Percentiles rank a stretch among this genome's conserved stretches.
phyloP scores from a whole-genome alignment of 2,113 vertebrate species.

The Pongo pygmaeus region DNA sequence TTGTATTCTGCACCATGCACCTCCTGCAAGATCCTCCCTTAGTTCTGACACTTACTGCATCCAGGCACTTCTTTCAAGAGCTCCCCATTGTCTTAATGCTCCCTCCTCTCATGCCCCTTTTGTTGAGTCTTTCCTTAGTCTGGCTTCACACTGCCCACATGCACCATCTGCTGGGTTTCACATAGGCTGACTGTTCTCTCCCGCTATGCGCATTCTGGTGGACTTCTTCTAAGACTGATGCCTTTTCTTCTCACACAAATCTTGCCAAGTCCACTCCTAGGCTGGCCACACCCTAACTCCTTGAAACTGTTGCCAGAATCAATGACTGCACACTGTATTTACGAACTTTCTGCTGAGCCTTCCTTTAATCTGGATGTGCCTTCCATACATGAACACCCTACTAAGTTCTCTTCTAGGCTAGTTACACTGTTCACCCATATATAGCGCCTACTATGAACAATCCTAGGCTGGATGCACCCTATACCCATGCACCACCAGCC shows the following conservation, averaged over 20 bases:
- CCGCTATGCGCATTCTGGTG: background rate
- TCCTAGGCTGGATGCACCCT: background rate
- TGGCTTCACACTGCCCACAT: background rate
- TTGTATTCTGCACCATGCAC: background rate
- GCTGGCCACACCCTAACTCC: background rate
- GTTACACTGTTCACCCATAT: background rate
- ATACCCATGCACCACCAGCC: background rate
- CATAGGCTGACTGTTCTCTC: background rate
- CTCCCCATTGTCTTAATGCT: background rate
- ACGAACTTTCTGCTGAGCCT: background rate
- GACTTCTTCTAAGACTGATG: background rate
- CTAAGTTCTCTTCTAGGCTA: background rate
- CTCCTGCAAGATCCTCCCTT: background rate
- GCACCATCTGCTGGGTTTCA: background rate
- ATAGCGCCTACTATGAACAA: background rate
- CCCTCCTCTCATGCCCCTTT: background rate
- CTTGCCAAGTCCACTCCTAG: background rate
- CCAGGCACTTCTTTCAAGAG: background rate
- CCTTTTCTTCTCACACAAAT: background rate
- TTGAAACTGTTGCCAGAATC: background rate
- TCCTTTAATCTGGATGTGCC: background rate
- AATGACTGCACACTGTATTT: background rate
- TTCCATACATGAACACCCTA: background rate
- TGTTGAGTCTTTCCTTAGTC: background rate
- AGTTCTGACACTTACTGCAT: background rate